Evolutionary conservation across 2,888 invertebrate genomes (phyloP).

Genomic region (Leptarthrus brevirostris): DNA sequence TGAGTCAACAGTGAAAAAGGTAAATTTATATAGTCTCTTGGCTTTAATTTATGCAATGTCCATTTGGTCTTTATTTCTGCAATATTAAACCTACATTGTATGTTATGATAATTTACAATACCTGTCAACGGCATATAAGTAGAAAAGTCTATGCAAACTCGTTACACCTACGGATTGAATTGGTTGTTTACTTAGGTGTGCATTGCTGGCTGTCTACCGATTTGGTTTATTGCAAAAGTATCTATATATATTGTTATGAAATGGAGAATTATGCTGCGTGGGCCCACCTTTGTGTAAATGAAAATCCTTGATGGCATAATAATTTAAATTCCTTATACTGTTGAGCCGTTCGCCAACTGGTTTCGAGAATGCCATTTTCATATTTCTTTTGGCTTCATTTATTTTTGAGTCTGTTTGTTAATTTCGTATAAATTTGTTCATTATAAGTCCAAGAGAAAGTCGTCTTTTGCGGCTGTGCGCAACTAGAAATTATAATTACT

Average conservation of each 20-base stretch:
- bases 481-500: background rate
- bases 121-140: background rate
- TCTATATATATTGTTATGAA: slow-evolving; percentile 1
- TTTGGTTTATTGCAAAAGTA: background rate
- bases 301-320: slow-evolving; percentile 3
- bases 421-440: background rate
- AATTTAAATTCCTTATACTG: background rate
- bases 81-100: background rate
- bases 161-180: slow-evolving; percentile 1
- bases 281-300: background rate
- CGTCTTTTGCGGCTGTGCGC: background rate
- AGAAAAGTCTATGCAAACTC: slow-evolving; percentile 4
- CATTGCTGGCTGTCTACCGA: background rate
- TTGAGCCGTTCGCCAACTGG: background rate
- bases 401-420: background rate
- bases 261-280: background rate
- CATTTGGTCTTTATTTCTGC: background rate
- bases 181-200: slow-evolving; percentile 2
- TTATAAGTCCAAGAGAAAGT: background rate
- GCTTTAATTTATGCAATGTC: background rate
- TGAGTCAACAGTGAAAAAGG: slow-evolving; percentile 26
- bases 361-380: background rate
- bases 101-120: slow-evolving; percentile 27
- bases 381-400: background rate
- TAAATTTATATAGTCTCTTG: background rate